phyloP scores from a whole-genome alignment of 2,113 vertebrate species.

The Poicephalus meyeri region DNA sequence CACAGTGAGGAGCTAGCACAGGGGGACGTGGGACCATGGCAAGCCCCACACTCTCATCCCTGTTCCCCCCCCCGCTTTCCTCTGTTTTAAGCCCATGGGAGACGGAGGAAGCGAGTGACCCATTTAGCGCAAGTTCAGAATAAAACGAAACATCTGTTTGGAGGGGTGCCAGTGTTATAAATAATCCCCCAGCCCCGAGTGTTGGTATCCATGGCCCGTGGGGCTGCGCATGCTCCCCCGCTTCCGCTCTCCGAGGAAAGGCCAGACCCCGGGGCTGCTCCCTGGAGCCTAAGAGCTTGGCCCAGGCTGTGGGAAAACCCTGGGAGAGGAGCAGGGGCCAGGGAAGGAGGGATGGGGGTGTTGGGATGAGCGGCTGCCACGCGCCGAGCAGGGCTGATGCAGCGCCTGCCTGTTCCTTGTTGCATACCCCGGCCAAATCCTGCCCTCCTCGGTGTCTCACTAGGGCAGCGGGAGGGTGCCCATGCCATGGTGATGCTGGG shows the following conservation, averaged over 20 bases:
- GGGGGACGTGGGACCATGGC: background rate
- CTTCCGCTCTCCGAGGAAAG: conserved; percentile 4
- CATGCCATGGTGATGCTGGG: background rate
- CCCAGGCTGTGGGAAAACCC: conserved; percentile 68
- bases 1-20: background rate
- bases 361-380: background rate
- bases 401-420: background rate
- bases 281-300: background rate
- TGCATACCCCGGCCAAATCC: background rate
- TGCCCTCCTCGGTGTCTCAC: background rate
- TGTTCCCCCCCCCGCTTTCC: background rate
- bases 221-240: conserved; percentile 5
- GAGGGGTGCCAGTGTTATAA: conserved; percentile 74
- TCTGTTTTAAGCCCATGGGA: conserved; percentile 54
- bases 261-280: background rate
- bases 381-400: rapidly evolving
- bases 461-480: background rate
- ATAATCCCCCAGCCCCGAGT: conserved; percentile 62
- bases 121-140: conserved; percentile 67
- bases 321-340: background rate
- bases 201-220: conserved; percentile 19
- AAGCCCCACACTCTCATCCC: conserved; percentile 19
- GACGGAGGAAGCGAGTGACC: conserved; percentile 70
- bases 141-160: conserved; percentile 83
- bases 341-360: background rate